phyloP scores from a whole-genome alignment of 2,113 vertebrate species.

The Isichthys henryi region DNA sequence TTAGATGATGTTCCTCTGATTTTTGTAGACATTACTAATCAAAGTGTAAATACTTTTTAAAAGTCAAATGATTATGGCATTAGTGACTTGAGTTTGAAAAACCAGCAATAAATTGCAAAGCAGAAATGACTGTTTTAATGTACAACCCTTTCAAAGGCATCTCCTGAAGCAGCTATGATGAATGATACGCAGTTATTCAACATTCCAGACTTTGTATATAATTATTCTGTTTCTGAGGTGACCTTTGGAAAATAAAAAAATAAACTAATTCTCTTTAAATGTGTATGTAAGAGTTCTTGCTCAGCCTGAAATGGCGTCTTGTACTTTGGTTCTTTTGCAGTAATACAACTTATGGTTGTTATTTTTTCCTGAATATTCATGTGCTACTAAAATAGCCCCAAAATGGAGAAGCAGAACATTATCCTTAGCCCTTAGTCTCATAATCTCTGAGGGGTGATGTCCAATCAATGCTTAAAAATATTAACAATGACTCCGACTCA shows the following conservation, averaged over 20 bases:
- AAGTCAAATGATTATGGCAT: conserved; percentile 51
- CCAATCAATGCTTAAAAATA: neutral
- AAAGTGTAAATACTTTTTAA: conserved; percentile 72
- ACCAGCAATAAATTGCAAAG: conserved; percentile 79
- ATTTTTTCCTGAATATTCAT: neutral
- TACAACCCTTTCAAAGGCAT: conserved; percentile 62
- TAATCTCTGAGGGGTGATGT: neutral
- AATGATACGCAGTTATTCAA: conserved; percentile 79
- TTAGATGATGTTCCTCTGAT: conserved; percentile 58
- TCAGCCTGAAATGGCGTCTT: neutral
- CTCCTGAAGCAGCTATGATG: conserved; percentile 61
- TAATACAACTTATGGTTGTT: neutral
- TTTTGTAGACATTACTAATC: conserved; percentile 65
- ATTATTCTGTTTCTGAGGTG: conserved; percentile 78
- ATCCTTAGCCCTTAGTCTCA: neutral
- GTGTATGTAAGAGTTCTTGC: neutral
- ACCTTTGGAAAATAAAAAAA: conserved; percentile 76
- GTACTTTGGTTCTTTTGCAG: neutral
- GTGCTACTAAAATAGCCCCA: neutral
- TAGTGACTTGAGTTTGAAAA: conserved; percentile 68
- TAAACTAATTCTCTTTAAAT: conserved; percentile 74
- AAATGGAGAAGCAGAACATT: neutral
- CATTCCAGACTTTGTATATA: conserved; percentile 96
- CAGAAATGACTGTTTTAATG: conserved; percentile 66
- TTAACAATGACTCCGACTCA: neutral